Conservation (phyloP, 2,797 vertebrate genomes). For the Crocidura indochinensis region DNA sequence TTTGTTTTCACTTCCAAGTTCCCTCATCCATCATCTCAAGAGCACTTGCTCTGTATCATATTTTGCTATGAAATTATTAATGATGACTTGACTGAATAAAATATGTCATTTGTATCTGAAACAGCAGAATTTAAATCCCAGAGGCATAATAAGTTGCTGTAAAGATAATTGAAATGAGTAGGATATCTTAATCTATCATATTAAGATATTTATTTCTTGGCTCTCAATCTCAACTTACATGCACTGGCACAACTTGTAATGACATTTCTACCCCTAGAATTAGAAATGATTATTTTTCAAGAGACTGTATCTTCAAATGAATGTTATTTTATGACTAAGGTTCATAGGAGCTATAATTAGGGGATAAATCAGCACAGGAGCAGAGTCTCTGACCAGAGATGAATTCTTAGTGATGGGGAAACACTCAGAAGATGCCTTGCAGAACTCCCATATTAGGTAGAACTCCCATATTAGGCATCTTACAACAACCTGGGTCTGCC, state of each 20-base stretch:
- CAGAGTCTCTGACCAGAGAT: slow-evolving; percentile 80
- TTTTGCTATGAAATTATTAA: slow-evolving; percentile 78
- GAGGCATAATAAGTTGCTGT: slow-evolving; percentile 70
- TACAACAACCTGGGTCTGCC: neutral
- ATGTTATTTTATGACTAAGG: slow-evolving; percentile 82
- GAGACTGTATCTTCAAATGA: slow-evolving; percentile 63
- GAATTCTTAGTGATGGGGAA: slow-evolving; percentile 83
- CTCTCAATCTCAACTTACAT: slow-evolving; percentile 61
- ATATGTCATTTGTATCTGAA: slow-evolving; percentile 75
- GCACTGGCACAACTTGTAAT: slow-evolving; percentile 65
- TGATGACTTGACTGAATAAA: slow-evolving; percentile 68
- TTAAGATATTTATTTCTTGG: slow-evolving; percentile 54
- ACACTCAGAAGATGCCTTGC: too few species aligned
- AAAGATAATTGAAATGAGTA: slow-evolving; percentile 32
- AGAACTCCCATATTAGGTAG: too few species aligned
- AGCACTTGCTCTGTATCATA: slow-evolving; percentile 67
- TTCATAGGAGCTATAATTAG: slow-evolving; percentile 85
- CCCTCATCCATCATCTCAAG: slow-evolving; percentile 66
- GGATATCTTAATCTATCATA: slow-evolving; percentile 72
- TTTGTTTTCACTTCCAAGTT: slow-evolving; percentile 33
- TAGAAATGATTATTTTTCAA: slow-evolving; percentile 80
- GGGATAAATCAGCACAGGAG: slow-evolving; percentile 79
- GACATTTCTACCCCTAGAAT: slow-evolving; percentile 37
- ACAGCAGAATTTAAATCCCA: slow-evolving; percentile 60
- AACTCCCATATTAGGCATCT: too few species aligned